Evolutionary conservation across 2,797 vertebrate species (phyloP), one percentile per base, ranked within the genome.

Genomic region (Sandelia bainsii): DNA sequence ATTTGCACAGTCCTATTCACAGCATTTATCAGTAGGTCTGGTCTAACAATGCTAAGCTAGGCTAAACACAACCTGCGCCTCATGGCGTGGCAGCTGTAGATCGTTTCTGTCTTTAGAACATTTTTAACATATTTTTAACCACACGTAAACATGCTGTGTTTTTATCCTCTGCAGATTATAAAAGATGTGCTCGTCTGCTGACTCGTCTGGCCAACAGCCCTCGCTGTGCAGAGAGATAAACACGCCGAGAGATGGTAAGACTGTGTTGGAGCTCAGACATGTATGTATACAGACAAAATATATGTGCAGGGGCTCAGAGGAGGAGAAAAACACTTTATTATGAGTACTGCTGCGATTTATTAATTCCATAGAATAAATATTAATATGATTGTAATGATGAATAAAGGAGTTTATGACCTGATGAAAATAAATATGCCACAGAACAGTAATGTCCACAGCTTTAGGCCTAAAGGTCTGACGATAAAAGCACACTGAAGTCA

Each of bases 131-230:
- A 59, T 60, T 25, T 60, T 66, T 39, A 58, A 50, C 20, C 58
- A 0, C 42, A 40, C 29, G 59, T 49, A 39, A 75, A 70, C 66
- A 32, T 1, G 11, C 34, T 58, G 23, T 85, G 51, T 61, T 79
- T 60, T 32, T 22, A 19, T 61, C 44, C 60, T 39, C 34, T 50
- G 19, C 88, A 99, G 97, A 96, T 93, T 99, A 96, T 84, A 97
- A 94, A 91, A 89, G 98, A 92, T 99, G 97, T 86, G 97, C 97
- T 85, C 94, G 94, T 85, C 95, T 99, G 79, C 96, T 99, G 69
- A 97, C 90, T 52, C 95, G 96, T 65, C 87, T 98, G 88, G 97
- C 97, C 49, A 95, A 94, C 85, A 98, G 95, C 90, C 96, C 96
- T 4, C 87, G 94, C 84, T 98, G 97, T 82, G 89, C 90, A 25